phyloP scores from a whole-genome alignment of 2,797 vertebrate species.

The Serranus cabrilla region DNA sequence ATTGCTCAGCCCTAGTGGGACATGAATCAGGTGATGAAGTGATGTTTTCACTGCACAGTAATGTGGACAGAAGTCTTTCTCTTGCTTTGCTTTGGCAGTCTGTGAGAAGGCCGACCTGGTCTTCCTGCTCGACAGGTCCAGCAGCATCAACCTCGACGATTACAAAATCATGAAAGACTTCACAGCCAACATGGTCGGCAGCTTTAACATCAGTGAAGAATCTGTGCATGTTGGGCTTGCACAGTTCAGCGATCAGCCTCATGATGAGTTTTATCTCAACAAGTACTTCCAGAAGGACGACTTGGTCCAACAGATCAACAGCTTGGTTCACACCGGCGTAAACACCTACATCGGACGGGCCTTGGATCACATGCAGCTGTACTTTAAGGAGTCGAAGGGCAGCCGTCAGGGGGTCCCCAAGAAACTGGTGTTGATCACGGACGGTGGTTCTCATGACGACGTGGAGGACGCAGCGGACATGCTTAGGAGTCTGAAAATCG shows the following conservation, averaged over 20 bases:
- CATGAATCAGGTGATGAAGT: not conserved
- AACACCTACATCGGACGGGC: conserved; percentile 74
- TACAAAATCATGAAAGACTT: conserved; percentile 81
- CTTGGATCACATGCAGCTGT: conserved; percentile 61
- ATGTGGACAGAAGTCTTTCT: not conserved
- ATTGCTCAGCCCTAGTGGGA: too few species aligned
- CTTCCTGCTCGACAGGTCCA: conserved; percentile 86
- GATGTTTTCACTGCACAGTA: not conserved
- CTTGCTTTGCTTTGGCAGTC: conserved; percentile 59
- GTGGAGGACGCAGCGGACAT: conserved; percentile 66
- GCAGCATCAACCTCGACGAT: conserved; percentile 63
- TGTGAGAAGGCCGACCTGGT: conserved; percentile 85
- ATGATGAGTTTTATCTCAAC: conserved; percentile 82
- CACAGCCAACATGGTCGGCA: conserved; percentile 71
- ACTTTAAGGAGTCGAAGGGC: conserved; percentile 77
- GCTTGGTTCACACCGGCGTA: conserved; percentile 39
- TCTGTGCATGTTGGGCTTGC: conserved; percentile 81
- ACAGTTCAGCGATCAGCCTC: conserved; percentile 78
- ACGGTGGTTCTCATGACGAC: conserved; percentile 75
- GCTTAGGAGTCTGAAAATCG: conserved; percentile 66
- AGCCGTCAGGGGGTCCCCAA: conserved; percentile 72
- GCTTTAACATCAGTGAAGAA: conserved; percentile 67
- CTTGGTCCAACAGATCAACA: conserved; percentile 64
- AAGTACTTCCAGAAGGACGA: conserved; percentile 23
- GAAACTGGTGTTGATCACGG: conserved; percentile 86